Base-by-base conservation (phyloP, 2,113 vertebrate species). In the Eptatretus burgeri region DNA sequence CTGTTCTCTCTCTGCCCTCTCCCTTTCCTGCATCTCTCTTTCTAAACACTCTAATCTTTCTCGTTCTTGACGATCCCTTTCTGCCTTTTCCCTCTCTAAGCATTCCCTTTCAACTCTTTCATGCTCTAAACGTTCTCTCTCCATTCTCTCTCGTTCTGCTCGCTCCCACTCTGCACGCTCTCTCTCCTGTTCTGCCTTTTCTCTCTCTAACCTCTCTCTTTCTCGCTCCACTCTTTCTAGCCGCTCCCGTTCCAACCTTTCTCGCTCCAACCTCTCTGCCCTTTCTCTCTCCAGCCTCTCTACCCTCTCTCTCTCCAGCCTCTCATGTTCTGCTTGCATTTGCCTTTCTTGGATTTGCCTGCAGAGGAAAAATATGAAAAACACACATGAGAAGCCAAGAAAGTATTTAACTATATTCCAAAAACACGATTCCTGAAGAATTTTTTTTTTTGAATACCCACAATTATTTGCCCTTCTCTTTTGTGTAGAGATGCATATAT, bases 341-440 rank as follows among this genome's bases (percentile, higher is more conserved):
- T 98, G 88, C 64, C 84, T 79, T 68, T 95, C 89, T 70, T 94
- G 87, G 50, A 86, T 76, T 74, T 95, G 86, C 73, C 91, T 98
- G 68, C 51, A 74, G 70, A 41, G 63, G 9, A 16, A 65, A 69
- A 69, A 20, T 5, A 13, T 11, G 56, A 60, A 60, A 17, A 60
- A 60, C 20, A 60, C n/a, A 9, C n/a, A 20, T 60, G 56, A n/a
- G n/a, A 60, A 60, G 53, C 4, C 16, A 16, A 18, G 16, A 18
- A 8, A 60, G 16, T n/a, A 14, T 56, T 18, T 56, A 18, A 14
- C 53, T 56, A 14, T 18, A 56, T 56, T 56, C 53, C 53, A 16
- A 9, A n/a, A n/a, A 8, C 53, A 60, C 11, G 16, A 10, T 18
- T 18, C 16, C 53, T 60, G 18, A 60, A 5, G 16, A 60, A n/a